Conservation (phyloP, 2,888 invertebrate genomes). For the Heliconius aoede region DNA sequence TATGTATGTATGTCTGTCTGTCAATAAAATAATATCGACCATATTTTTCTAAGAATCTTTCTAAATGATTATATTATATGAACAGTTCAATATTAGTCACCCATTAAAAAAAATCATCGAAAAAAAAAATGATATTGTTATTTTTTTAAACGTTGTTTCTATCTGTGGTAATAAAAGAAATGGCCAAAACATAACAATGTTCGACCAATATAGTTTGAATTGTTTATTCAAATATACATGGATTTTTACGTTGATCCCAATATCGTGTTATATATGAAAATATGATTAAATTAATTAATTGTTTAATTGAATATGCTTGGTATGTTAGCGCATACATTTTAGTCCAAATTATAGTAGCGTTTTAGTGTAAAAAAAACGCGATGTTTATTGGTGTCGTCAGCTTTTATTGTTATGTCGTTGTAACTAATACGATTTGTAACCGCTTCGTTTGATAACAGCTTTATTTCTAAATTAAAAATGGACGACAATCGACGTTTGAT, state of each 20-base stretch:
- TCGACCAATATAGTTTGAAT: conserved; percentile 45
- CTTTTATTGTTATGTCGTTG: conserved; percentile 55
- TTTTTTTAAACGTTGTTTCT: conserved; percentile 24
- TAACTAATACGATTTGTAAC: conserved; percentile 52
- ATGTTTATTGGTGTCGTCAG: conserved; percentile 57
- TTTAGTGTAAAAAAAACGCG: conserved; percentile 47
- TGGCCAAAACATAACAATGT: conserved; percentile 22
- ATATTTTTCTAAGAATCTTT: conserved; percentile 47
- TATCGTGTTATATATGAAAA: conserved; percentile 4
- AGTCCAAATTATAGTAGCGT: conserved; percentile 45
- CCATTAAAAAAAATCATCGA: not conserved
- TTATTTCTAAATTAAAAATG: conserved; percentile 56
- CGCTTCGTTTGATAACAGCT: conserved; percentile 59
- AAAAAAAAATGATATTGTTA: conserved; percentile 12
- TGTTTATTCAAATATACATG: conserved; percentile 35
- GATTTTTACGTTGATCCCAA: conserved; percentile 34
- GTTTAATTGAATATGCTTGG: conserved; percentile 34
- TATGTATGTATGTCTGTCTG: conserved; percentile 19
- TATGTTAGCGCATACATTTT: conserved; percentile 48
- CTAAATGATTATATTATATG: conserved; percentile 32
- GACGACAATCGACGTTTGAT: conserved; percentile 58
- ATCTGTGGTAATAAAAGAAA: conserved; percentile 9
- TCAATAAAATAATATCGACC: conserved; percentile 42
- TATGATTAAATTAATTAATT: conserved; percentile 9
- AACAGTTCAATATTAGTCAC: conserved; percentile 35